Evolutionary conservation across 2,113 vertebrate species (phyloP).

Genomic region (Rhynchomys soricoides): DNA sequence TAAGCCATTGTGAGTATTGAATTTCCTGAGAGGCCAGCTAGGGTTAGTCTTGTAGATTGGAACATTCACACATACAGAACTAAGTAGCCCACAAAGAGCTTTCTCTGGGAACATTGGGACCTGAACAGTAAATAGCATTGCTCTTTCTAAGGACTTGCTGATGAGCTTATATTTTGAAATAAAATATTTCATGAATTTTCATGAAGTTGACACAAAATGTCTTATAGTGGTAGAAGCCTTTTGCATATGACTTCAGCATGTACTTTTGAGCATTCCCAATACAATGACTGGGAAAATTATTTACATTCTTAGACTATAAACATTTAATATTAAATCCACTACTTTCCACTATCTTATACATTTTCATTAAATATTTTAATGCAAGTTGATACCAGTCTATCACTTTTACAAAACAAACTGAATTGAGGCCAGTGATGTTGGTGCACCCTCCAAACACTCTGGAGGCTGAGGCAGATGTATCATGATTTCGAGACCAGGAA

Average conservation of each 20-base stretch:
- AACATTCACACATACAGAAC: neutral
- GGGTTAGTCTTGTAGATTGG: neutral
- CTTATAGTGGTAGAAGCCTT: neutral
- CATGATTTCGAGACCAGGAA: neutral
- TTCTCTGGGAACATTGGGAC: neutral
- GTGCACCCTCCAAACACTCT: rapidly evolving
- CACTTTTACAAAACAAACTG: neutral
- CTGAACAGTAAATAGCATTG: neutral
- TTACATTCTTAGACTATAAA: neutral
- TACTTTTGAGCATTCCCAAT: neutral
- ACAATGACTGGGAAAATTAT: neutral
- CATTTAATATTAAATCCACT: slow-evolving; percentile 18
- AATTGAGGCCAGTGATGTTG: neutral
- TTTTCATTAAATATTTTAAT: neutral
- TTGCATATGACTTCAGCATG: neutral
- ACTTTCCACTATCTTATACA: neutral
- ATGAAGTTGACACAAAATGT: neutral
- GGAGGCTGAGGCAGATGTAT: neutral
- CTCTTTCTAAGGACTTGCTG: neutral
- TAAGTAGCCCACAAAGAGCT: neutral
- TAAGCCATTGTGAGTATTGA: neutral
- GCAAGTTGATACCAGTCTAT: neutral
- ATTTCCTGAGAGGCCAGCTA: neutral
- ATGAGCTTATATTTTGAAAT: slow-evolving; percentile 30
- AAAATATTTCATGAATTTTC: neutral